A percentile compares a stretch with the other conserved stretches of the same genome.
These are phyloP conservation scores for Stichodactyla mertensii DNA, from an alignment of 64 coral and sea anemone genomes.

Conservation along the genomic window DNA sequence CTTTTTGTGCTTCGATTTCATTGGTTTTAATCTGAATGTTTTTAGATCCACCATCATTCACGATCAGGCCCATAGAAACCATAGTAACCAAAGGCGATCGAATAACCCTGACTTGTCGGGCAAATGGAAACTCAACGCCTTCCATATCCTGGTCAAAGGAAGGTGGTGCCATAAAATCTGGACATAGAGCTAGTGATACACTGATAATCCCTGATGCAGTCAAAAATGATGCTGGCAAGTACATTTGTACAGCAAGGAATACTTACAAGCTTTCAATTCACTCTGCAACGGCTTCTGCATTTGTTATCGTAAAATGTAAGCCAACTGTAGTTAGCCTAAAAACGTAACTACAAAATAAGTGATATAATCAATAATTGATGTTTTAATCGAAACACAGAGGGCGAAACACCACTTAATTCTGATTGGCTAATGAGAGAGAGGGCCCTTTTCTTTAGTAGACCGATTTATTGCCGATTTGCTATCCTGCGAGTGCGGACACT, in stretches of 20 bases:
- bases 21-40: no score
- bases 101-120: background rate
- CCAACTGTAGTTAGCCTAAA: background rate
- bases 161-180: background rate
- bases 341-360: no score
- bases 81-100: background rate
- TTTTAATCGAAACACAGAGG: no score
- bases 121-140: background rate
- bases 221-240: background rate
- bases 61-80: background rate
- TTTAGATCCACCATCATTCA: background rate
- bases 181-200: background rate
- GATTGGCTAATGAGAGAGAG: no score
- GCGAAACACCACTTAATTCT: no score
- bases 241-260: background rate
- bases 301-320: conserved; percentile 5
- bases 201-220: background rate
- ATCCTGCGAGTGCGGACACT: no score
- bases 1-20: no score
- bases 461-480: no score
- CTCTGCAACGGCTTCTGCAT: background rate
- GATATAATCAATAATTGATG: no score
- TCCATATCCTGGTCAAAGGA: background rate
- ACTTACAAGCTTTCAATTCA: background rate
- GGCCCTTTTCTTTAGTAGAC: no score